phyloP scores from a whole-genome alignment of 2,797 vertebrate species.

The Hydrocynus forskahlii region DNA sequence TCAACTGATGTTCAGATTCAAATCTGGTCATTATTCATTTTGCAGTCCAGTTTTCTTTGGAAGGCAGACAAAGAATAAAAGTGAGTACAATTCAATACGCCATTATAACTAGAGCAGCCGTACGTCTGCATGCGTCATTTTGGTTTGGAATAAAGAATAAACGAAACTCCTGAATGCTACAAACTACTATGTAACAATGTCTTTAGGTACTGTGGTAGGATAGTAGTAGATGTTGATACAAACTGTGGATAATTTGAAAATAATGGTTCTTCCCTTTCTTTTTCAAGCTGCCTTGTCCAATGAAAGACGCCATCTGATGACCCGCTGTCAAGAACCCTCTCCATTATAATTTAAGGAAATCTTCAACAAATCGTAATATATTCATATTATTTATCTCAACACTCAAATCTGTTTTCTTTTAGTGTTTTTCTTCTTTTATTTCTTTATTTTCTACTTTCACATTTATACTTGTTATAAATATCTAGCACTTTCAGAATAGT shows the following conservation, averaged over 20 bases:
- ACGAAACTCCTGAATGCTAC: neutral
- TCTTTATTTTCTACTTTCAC: neutral
- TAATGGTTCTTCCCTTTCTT: neutral
- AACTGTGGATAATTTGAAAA: neutral
- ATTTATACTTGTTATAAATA: neutral
- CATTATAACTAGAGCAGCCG: neutral
- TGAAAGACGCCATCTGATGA: neutral
- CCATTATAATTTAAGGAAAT: neutral
- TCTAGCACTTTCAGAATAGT: neutral
- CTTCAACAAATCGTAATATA: neutral
- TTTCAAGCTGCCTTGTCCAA: neutral
- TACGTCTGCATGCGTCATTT: neutral
- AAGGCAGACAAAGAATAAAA: slow-evolving; percentile 71
- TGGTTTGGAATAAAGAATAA: neutral
- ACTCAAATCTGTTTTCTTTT: neutral
- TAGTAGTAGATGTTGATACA: neutral
- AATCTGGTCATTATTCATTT: slow-evolving; percentile 26
- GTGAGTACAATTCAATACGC: slow-evolving; percentile 40
- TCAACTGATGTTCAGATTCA: neutral
- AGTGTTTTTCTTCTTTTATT: neutral
- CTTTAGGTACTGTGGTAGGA: neutral
- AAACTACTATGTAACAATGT: neutral
- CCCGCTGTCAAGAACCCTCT: neutral
- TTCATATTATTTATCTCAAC: neutral
- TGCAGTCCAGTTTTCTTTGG: slow-evolving; percentile 64